Base-by-base conservation (phyloP, 2,113 vertebrate species). In the Ardeotis arabs region DNA sequence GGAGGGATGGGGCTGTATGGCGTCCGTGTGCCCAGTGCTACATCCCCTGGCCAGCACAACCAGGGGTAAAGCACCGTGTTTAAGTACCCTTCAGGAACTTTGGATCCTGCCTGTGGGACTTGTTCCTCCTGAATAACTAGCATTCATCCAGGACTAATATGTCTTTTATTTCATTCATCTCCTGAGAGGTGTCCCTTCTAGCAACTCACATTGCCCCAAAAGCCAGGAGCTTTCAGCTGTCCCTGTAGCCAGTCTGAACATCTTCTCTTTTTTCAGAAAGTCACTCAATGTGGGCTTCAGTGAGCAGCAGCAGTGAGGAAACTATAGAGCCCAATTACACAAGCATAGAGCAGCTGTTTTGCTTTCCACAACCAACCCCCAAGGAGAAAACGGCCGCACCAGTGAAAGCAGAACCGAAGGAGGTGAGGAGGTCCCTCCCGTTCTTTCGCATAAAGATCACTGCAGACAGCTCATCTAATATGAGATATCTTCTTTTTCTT, bases 321-420 rank as follows among this genome's bases (percentile, higher is more conserved):
- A 83, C 62, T 11, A 97, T 97, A 74, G 98, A 99, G 96, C 99
- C 99, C 2, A 98, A 99, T 97, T 99, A 99, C 92, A 97, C 97
- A 97, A 99, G 99, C 96, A 99, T 99, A 10, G 99, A 99, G 96
- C 98, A 98, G 97, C 99, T 99, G 33, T 99, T 99, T 97, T 99
- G 98, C 97, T 98, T 99, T 97, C 99, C 99, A 7, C 98, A 97
- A 87, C 96, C 98, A 47, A 97, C 99, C 55, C 97, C 98, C 96
- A 99, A 99, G 98, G 98, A 99, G 97, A 99, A 98, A 76, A 95
- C 86, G 1, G 92, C 97, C 3, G 84, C 98, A 73, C 98, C 98
- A 4, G 96, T 97, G 97, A 99, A 99, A 97, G 98, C 98, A 95
- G 99, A 99, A 95, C 98, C 98, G 13, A 99, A 99, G 98, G 99